Base-by-base conservation (phyloP, 1,140 invertebrate genomes). In the Thaumatotibia leucotreta region DNA sequence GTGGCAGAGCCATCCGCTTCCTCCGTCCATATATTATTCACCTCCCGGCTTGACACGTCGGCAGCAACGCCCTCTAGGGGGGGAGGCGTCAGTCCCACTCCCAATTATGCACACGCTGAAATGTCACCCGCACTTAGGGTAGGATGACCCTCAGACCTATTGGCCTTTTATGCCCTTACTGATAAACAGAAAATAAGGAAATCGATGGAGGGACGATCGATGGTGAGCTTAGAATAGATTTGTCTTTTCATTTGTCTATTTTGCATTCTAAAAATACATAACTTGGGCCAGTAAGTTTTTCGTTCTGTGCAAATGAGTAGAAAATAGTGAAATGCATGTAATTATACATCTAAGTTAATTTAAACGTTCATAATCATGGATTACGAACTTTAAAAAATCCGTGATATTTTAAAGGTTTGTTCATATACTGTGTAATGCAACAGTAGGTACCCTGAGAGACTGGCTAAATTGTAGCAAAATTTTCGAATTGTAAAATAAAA, bases 61-160 rank as follows among this genome's bases (percentile, higher is more conserved):
- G 75, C 87, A 82, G 82, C 73, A 72, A 69, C 69, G 31, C 70
- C 72, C 61, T 61, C 65, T 64, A 67, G 54, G 75, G 68, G 68
- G 22, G 68, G 64, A 66, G 52, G 73, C 68, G 86, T 87, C 87
- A 89, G 76, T 88, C 73, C 78, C 75, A 72, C 54, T 45, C 71
- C 86, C 85, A 89, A 89, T 89, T 89, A 89, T 89, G 83, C 87
- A 88, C 73, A 74, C 75, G 77, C 70, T 84, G 80, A 89, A 89
- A 88, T 83, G 87, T 84, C 87, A 83, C 77, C 73, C 72, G 66
- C 87, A 88, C 85, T 89, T 88, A 86, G 74, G 70, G 58, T 58
- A 45, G 61, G 77, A 77, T 87, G 87, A 90, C 87, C 87, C 86
- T 87, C 86, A 88, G 79, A 90, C 88, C 88, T 79, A 90, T 85